Percentiles rank a stretch among this genome's conserved stretches.
phyloP scores from a whole-genome alignment of 2,797 vertebrate genomes.

The Zenarchopterus dispar region DNA sequence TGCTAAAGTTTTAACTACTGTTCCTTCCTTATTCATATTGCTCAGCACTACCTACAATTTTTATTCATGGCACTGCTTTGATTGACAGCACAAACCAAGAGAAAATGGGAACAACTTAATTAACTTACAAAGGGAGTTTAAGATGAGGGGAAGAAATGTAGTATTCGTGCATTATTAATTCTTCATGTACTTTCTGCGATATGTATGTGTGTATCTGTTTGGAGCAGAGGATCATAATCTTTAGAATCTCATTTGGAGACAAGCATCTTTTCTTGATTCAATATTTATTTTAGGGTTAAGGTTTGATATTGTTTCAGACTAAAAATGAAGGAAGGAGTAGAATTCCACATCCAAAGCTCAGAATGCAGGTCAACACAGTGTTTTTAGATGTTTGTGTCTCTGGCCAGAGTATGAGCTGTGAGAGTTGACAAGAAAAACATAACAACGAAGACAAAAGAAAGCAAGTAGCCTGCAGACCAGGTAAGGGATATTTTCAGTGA shows the following conservation, averaged over 20 bases:
- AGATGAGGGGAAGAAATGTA: not conserved
- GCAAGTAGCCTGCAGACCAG: no score
- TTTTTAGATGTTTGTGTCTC: not conserved
- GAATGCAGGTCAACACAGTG: not conserved
- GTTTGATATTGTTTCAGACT: not conserved
- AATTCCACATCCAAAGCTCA: no score
- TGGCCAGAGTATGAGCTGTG: no score
- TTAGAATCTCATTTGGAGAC: not conserved
- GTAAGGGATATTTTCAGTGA: no score
- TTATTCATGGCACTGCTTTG: slow-evolving; percentile 11
- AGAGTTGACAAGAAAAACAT: no score
- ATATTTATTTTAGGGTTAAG: not conserved
- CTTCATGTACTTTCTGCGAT: slow-evolving; percentile 2
- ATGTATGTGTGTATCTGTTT: not conserved
- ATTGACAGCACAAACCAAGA: slow-evolving; percentile 8
- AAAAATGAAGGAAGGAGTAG: not conserved
- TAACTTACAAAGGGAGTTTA: slow-evolving; percentile 2
- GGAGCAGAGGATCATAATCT: not conserved
- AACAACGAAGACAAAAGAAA: no score
- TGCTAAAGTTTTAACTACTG: not conserved
- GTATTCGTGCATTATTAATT: not conserved
- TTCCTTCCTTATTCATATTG: slow-evolving; percentile 7
- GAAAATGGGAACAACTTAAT: slow-evolving; percentile 4
- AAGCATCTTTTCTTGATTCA: not conserved
- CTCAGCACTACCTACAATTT: not conserved